phyloP scores from a whole-genome alignment of 1,140 invertebrate genomes.

The Phortica variegata region DNA sequence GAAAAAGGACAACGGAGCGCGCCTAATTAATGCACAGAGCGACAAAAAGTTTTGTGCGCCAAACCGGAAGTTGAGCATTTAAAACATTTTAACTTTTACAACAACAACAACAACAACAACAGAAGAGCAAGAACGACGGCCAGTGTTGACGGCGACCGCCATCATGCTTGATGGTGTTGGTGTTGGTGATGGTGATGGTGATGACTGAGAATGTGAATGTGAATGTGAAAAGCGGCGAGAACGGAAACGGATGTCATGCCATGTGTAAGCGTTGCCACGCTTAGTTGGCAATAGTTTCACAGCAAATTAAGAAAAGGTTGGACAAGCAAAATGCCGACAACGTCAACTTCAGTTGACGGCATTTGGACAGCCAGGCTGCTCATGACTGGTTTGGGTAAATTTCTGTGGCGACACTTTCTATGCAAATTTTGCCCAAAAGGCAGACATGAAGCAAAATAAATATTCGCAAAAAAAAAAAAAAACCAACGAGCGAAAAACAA shows the following conservation, averaged over 20 bases:
- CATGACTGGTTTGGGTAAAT: no score
- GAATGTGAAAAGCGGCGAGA: slow-evolving; percentile 9
- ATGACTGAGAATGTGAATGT: not conserved
- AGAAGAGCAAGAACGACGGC: no score
- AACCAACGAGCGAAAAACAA: no score
- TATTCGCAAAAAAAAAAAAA: slow-evolving; percentile 1
- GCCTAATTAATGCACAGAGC: no score
- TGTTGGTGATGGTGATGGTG: not conserved
- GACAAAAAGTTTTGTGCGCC: no score
- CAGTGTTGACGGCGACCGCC: no score
- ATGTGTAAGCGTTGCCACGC: slow-evolving; percentile 16
- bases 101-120: no score
- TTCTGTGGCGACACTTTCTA: slow-evolving; percentile 28
- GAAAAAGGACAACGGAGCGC: no score
- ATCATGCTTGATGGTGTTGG: slow-evolving; percentile 6
- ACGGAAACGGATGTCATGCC: not conserved
- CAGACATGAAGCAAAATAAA: no score
- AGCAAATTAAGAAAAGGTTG: slow-evolving; percentile 55
- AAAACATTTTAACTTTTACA: no score
- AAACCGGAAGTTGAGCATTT: no score
- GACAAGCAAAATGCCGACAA: slow-evolving; percentile 17
- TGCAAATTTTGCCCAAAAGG: slow-evolving; percentile 46
- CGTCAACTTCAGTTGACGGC: slow-evolving; percentile 2
- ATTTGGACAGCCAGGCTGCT: no score
- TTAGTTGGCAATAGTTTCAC: slow-evolving; percentile 52